phyloP scores from a whole-genome alignment of 2,888 invertebrate species.

The Trileptium ribeirensis region DNA sequence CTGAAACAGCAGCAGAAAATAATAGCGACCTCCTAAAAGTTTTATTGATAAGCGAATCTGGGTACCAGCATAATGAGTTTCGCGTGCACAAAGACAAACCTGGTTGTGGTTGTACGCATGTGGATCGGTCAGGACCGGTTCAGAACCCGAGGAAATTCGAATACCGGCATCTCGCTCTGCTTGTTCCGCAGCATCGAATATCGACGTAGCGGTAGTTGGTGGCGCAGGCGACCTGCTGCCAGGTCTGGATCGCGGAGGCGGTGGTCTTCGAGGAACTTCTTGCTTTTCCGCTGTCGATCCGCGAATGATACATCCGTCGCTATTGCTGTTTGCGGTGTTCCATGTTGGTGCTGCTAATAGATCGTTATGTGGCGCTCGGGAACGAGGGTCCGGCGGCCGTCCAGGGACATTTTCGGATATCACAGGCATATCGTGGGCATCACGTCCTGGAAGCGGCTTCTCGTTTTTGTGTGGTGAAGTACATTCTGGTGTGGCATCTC shows the following conservation, averaged over 20 bases:
- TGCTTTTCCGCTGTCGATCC: not conserved
- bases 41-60: no score
- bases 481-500: not conserved
- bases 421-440: not conserved
- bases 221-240: not conserved
- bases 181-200: slow-evolving; percentile 10
- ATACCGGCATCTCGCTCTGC: slow-evolving; percentile 19
- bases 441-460: not conserved
- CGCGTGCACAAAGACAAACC: no score
- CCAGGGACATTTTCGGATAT: not conserved
- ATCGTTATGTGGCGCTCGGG: not conserved
- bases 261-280: not conserved
- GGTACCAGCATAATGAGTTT: no score
- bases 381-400: not conserved
- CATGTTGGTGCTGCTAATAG: not conserved
- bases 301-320: not conserved
- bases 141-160: no score
- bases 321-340: not conserved
- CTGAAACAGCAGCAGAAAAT: no score
- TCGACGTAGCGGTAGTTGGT: not conserved
- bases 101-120: no score
- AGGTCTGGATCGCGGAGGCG: not conserved
- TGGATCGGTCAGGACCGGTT: no score
- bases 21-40: no score
- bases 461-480: not conserved